These are phyloP conservation scores for Drosophila flavopinicola DNA, from an alignment of 2,888 invertebrate species.

Conservation along the genomic window DNA sequence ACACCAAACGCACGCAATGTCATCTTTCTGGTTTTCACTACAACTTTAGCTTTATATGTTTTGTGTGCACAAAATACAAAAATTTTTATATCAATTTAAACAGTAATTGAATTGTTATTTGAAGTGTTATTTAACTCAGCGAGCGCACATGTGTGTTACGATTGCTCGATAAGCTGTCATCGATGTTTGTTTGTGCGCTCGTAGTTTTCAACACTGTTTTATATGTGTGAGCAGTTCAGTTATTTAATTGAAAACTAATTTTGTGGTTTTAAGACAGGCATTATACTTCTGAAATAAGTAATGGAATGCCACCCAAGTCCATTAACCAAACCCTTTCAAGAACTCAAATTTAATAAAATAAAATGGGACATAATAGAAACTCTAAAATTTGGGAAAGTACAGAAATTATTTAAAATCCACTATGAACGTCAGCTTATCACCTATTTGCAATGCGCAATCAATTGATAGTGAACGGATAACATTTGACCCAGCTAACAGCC, in stretches of 20 bases:
- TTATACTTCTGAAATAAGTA: too few species aligned
- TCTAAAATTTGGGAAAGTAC: not conserved
- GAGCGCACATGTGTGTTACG: slow-evolving; percentile 43
- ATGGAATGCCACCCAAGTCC: too few species aligned
- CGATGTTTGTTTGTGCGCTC: slow-evolving; percentile 17
- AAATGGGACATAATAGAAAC: too few species aligned
- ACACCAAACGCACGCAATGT: slow-evolving; percentile 36
- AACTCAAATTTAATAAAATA: too few species aligned
- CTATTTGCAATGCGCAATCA: not conserved
- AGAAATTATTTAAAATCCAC: too few species aligned
- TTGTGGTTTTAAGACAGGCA: too few species aligned
- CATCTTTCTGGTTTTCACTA: slow-evolving; percentile 15
- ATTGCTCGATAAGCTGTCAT: slow-evolving; percentile 24
- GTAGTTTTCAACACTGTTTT: slow-evolving; percentile 1
- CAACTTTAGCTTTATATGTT: not conserved
- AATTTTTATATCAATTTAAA: slow-evolving; percentile 9
- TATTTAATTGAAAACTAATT: too few species aligned
- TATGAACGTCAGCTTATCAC: not conserved
- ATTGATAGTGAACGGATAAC: too few species aligned
- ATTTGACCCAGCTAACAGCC: slow-evolving; percentile 30
- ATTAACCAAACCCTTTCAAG: too few species aligned
- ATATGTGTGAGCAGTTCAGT: too few species aligned
- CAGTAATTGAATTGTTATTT: slow-evolving; percentile 21
- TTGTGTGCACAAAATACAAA: slow-evolving; percentile 4
- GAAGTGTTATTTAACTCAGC: slow-evolving; percentile 56